Evolutionary conservation across 30 jellyfish, hydroid and myxozoan genomes (phyloP).

Genomic region (Catostylus mosaicus): DNA sequence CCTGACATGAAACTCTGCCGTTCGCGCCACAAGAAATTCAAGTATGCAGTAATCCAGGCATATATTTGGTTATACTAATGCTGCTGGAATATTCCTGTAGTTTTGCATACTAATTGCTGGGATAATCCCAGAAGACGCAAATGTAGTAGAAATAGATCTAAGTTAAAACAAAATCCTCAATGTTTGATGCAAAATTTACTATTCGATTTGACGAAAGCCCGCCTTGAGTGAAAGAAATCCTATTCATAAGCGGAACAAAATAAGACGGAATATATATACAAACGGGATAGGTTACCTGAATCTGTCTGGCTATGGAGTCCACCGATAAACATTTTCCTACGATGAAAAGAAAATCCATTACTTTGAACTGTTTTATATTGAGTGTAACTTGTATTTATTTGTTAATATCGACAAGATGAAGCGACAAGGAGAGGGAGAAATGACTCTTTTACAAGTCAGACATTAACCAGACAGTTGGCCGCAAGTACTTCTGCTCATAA

Average conservation of each 20-base stretch:
- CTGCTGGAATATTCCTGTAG: conserved; percentile 9
- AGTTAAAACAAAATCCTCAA: too few species aligned
- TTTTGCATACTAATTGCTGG: conserved; percentile 32
- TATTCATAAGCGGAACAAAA: conserved; percentile 51
- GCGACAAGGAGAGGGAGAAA: not conserved
- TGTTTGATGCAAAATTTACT: too few species aligned
- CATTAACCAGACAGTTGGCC: conserved; percentile 40
- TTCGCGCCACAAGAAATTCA: too few species aligned
- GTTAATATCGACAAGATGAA: not conserved
- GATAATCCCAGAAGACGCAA: conserved; percentile 28
- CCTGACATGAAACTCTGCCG: too few species aligned
- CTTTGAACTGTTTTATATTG: not conserved
- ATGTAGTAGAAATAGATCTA: too few species aligned
- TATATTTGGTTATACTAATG: too few species aligned
- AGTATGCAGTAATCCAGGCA: not conserved
- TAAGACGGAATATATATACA: conserved; percentile 2
- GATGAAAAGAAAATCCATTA: conserved; percentile 1
- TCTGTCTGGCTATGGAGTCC: conserved; percentile 93
- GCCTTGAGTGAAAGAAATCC: too few species aligned
- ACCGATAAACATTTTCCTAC: conserved; percentile 96
- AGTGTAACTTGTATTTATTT: too few species aligned
- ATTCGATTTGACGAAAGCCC: too few species aligned
- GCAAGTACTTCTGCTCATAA: not conserved
- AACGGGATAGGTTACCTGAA: conserved; percentile 69
- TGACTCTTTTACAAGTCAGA: not conserved